These are phyloP conservation scores for Leptinotarsa texana DNA, from an alignment of 1,140 invertebrate genomes.

Conservation along the genomic window DNA sequence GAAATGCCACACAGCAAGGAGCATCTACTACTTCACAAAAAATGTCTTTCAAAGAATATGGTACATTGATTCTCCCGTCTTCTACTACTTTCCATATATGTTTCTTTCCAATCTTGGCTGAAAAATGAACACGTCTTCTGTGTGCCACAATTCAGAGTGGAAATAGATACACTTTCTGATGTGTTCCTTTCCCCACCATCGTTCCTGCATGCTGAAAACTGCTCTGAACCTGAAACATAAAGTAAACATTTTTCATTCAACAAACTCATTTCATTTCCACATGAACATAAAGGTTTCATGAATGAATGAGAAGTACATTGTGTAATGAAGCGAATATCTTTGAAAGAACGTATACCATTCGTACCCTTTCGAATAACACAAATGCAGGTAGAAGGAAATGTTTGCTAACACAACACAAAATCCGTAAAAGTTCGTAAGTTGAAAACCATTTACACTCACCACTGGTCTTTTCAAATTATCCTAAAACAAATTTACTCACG, in stretches of 20 bases:
- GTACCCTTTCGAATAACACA: conserved; percentile 15
- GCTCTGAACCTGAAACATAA: too few species aligned
- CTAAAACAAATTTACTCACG: conserved; percentile 40
- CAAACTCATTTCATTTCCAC: neutral
- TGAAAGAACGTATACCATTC: conserved; percentile 23
- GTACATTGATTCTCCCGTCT: too few species aligned
- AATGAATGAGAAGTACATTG: conserved; percentile 11
- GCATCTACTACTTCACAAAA: too few species aligned
- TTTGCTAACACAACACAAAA: conserved; percentile 25
- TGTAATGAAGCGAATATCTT: conserved; percentile 23
- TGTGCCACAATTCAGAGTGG: too few species aligned
- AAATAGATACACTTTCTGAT: too few species aligned
- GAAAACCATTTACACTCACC: conserved; percentile 38
- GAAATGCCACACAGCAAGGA: too few species aligned
- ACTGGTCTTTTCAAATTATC: conserved; percentile 39
- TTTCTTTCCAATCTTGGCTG: too few species aligned
- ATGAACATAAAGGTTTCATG: conserved; percentile 16
- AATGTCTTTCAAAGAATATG: too few species aligned
- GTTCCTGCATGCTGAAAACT: too few species aligned
- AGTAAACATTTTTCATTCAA: conserved; percentile 14
- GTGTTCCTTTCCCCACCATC: too few species aligned
- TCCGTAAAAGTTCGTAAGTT: conserved; percentile 31
- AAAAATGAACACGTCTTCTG: too few species aligned
- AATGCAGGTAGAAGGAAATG: conserved; percentile 25
- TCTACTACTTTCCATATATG: too few species aligned